Conservation (phyloP, 2,888 invertebrate species). For the Sphaeridia pumilis region DNA sequence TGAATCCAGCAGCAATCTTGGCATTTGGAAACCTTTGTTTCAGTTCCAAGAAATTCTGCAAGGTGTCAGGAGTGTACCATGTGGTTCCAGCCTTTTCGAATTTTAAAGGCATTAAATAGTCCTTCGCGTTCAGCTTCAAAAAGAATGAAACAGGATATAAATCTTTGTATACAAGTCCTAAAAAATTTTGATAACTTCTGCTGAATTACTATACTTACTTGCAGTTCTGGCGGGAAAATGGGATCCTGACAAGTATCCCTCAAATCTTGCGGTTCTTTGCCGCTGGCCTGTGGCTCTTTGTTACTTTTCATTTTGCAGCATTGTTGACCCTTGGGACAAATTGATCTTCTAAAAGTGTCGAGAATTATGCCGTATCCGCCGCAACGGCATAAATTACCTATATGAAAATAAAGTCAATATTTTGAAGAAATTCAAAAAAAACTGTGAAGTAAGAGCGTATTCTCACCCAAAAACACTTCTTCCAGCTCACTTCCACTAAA, state of each 20-base stretch:
- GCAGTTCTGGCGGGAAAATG: slow-evolving; percentile 85
- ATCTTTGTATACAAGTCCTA: not conserved
- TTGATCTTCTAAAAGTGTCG: slow-evolving; percentile 74
- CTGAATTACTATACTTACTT: slow-evolving; percentile 36
- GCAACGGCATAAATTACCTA: slow-evolving; percentile 72
- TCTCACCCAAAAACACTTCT: slow-evolving; percentile 64
- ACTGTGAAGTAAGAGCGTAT: not conserved
- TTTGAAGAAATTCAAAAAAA: not conserved
- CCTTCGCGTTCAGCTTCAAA: no score
- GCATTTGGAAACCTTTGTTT: slow-evolving; percentile 59
- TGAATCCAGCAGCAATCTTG: slow-evolving; percentile 79
- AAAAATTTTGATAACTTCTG: not conserved
- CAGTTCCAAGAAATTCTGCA: slow-evolving; percentile 43
- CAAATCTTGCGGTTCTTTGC: not conserved
- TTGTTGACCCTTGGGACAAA: slow-evolving; percentile 48
- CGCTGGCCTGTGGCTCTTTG: slow-evolving; percentile 39
- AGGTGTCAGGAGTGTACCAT: slow-evolving; percentile 54
- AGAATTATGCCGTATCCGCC: slow-evolving; percentile 90
- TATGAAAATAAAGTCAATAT: slow-evolving; percentile 9
- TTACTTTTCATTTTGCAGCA: slow-evolving; percentile 49
- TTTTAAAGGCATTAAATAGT: no score
- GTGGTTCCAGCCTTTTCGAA: not conserved
- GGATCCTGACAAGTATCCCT: slow-evolving; percentile 71
- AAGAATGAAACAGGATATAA: not conserved
- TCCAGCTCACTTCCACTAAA: slow-evolving; percentile 67